Percentiles rank a stretch among this genome's conserved stretches.
Evolutionary conservation across 2,113 vertebrate species (phyloP).

Genomic region (Recurvirostra avosetta): DNA sequence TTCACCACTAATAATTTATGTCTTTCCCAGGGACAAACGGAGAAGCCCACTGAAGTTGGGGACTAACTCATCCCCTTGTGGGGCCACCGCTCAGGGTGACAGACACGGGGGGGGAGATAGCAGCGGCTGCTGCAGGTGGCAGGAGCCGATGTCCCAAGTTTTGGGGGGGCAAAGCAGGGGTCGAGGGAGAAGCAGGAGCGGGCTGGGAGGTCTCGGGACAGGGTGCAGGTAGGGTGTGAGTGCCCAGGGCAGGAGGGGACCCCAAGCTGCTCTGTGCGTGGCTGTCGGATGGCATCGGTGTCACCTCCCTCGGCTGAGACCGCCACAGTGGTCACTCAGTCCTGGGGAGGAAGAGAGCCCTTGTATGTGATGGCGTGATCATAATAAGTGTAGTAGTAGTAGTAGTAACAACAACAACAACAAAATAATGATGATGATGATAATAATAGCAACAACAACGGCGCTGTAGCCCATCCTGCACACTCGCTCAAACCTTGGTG

Average conservation of each 20-base stretch:
- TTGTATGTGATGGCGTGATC: background rate
- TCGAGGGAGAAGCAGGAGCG: background rate
- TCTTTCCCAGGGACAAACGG: background rate
- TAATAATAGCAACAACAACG: background rate
- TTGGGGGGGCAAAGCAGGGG: background rate
- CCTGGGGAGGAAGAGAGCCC: background rate
- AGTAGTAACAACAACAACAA: background rate
- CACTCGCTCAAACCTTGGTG: background rate
- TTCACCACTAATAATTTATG: background rate
- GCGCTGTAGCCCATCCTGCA: background rate
- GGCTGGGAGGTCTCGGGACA: background rate
- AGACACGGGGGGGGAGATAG: background rate
- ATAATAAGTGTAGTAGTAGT: background rate
- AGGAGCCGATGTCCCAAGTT: background rate
- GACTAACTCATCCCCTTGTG: accelerated
- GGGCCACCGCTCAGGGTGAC: background rate
- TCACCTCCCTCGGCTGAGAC: background rate
- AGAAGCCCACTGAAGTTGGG: background rate
- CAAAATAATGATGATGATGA: background rate
- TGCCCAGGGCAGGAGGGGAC: background rate
- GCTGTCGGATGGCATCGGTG: background rate
- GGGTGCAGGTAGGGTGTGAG: background rate
- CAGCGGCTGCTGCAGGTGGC: accelerated
- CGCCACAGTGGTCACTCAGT: background rate
- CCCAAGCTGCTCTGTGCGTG: background rate